Evolutionary conservation across 2,888 invertebrate species (phyloP), one percentile per base, ranked within the genome.

Genomic region (Drosophila rellima): DNA sequence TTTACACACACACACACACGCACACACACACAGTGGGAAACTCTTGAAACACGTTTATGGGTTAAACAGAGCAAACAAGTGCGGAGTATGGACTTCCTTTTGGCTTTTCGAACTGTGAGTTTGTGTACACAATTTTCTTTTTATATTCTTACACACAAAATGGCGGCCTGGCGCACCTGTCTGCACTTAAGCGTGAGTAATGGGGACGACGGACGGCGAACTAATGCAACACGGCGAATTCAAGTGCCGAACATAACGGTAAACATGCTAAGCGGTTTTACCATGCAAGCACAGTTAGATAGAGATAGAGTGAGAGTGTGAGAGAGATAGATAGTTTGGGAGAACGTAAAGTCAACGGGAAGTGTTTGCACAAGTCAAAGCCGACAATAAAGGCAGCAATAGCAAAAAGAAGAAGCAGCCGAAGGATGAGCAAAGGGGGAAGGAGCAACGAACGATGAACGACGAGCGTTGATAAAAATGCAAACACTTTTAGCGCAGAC

Each of bases 161-260:
- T 78, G 77, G 77, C 78, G 77, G 63, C 67, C 56, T 7, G 64
- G 71, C 71, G 68, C 79, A 78, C 70, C 81, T 74, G 70, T 70
- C 59, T 64, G 82, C 84, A 79, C 77, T 83, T 77, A 67, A 60
- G 77, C 84, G 70, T 61, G 74, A 74, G 70, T 78, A 82, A 82
- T 75, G 68, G 71, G 62, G 39, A 45, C 63, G 26, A 15, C 45
- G 35, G 44, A 20, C 55, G 71, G 42, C 68, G 72, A 83, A 82
- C 87, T 86, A 83, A 83, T 86, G 87, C 87, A 84, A 84, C 82
- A 84, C 82, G 82, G 87, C 84, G 82, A 83, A 83, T 86, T 86
- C 83, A 81, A 83, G 83, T 81, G 79, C 69, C 79, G 83, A 82
- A 83, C 84, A 87, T 80, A 78, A 83, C 87, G 82, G 83, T 80